These are phyloP conservation scores for Balearica regulorum DNA, from an alignment of 2,797 vertebrate genomes.

Conservation along the genomic window DNA sequence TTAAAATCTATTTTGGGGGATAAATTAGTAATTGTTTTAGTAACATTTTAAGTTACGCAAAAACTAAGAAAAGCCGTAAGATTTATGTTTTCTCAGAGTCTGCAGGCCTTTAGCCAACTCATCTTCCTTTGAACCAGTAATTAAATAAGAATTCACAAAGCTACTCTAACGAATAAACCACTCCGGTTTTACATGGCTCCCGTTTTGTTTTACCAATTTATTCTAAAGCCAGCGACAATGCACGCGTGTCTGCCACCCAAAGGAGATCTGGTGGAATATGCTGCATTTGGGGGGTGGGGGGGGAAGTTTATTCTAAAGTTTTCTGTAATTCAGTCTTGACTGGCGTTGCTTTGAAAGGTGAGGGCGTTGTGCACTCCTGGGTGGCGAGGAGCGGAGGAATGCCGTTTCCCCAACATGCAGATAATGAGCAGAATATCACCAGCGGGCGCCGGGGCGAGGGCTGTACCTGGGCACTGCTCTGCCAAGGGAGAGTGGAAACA, in stretches of 20 bases:
- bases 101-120: background rate
- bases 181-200: background rate
- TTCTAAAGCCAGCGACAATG: background rate
- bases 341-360: background rate
- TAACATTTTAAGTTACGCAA: background rate
- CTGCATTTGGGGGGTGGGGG: background rate
- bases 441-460: background rate
- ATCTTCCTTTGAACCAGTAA: background rate
- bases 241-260: background rate
- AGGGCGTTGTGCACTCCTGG: background rate
- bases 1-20: background rate
- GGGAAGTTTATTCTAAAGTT: background rate
- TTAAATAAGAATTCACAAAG: background rate
- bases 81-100: background rate
- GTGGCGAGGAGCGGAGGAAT: background rate
- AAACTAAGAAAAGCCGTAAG: background rate
- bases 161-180: background rate
- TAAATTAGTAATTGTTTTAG: background rate
- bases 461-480: background rate
- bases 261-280: background rate
- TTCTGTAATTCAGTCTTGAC: background rate
- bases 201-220: background rate
- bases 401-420: background rate
- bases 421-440: background rate
- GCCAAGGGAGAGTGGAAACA: background rate